phyloP scores from a whole-genome alignment of 1,140 invertebrate genomes.

The Drosophila azteca region DNA sequence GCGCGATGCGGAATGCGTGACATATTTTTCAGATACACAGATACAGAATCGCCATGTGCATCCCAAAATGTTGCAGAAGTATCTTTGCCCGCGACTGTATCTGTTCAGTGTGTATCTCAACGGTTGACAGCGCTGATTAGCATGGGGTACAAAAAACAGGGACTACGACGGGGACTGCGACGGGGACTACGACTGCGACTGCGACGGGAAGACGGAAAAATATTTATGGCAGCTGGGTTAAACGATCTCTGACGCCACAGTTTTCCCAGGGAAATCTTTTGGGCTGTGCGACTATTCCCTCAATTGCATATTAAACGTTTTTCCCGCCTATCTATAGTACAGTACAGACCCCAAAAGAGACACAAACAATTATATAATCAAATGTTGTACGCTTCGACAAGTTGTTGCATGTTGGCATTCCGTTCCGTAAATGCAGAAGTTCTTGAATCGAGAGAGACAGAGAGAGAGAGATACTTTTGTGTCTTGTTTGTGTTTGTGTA shows the following conservation, averaged over 20 bases:
- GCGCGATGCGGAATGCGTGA: conserved; percentile 54
- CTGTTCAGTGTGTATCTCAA: conserved; percentile 26
- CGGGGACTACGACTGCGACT: too few relatives aligned
- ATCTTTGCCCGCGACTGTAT: conserved; percentile 9
- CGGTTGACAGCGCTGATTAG: conserved; percentile 65
- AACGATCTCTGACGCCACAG: conserved; percentile 38
- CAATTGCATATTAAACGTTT: conserved; percentile 41
- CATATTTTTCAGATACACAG: conserved; percentile 44
- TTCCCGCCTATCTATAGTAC: too few relatives aligned
- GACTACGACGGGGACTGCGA: too few relatives aligned
- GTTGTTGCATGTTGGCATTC: conserved; percentile 21
- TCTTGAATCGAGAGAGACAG: conserved; percentile 17
- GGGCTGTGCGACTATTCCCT: neutral
- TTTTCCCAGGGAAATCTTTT: conserved; percentile 24
- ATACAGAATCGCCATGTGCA: conserved; percentile 36
- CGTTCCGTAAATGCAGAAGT: conserved; percentile 12
- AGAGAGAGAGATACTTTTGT: neutral
- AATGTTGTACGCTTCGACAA: conserved; percentile 34
- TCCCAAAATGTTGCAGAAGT: conserved; percentile 21
- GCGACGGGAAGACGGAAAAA: conserved; percentile 7
- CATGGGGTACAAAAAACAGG: conserved; percentile 6
- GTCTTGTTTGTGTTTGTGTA: conserved; percentile 5
- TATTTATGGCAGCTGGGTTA: conserved; percentile 66
- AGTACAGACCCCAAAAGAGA: neutral
- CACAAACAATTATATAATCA: conserved; percentile 60